These are phyloP conservation scores for Listronotus oregonensis DNA, from an alignment of 1,140 invertebrate species.

Conservation along the genomic window DNA sequence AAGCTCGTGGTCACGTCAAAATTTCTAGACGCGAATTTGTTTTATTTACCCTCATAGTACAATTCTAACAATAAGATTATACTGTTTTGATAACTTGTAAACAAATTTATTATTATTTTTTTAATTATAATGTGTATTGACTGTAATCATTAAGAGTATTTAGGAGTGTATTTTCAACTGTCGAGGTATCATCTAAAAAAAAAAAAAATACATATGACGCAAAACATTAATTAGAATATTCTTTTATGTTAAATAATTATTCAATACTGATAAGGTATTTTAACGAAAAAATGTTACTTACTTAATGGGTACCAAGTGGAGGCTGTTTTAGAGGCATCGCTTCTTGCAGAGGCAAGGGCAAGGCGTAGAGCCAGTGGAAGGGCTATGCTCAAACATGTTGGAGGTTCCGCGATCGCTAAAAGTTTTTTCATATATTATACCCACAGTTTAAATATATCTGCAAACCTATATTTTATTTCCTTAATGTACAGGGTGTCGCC, in stretches of 20 bases:
- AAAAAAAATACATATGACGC: no score
- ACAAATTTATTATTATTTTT: no score
- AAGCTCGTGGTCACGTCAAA: no score
- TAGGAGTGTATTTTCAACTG: constrained; percentile 44
- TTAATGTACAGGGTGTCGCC: no score
- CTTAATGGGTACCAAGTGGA: constrained; percentile 55
- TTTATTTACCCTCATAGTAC: no score
- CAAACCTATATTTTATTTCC: not conserved
- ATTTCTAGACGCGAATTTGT: no score
- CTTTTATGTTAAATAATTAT: constrained; percentile 3
- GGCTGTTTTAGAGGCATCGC: constrained; percentile 59
- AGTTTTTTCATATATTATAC: not conserved
- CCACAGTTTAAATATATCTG: not conserved
- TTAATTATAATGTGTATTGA: constrained; percentile 44
- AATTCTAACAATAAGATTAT: no score
- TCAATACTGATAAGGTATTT: not conserved
- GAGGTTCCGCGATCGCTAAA: constrained; percentile 76
- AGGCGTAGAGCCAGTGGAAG: constrained; percentile 74
- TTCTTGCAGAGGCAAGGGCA: constrained; percentile 69
- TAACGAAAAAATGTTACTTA: constrained; percentile 22
- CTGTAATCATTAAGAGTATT: constrained; percentile 43
- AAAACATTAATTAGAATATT: no score
- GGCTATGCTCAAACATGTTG: constrained; percentile 68
- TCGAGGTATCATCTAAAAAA: constrained; percentile 44
- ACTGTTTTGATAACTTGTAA: no score